Percentiles rank a stretch among this genome's conserved stretches.
phyloP scores from a whole-genome alignment of 30 jellyfish, hydroid and myxozoan genomes.

The Aurelia aurita complex sp. Pacific region DNA sequence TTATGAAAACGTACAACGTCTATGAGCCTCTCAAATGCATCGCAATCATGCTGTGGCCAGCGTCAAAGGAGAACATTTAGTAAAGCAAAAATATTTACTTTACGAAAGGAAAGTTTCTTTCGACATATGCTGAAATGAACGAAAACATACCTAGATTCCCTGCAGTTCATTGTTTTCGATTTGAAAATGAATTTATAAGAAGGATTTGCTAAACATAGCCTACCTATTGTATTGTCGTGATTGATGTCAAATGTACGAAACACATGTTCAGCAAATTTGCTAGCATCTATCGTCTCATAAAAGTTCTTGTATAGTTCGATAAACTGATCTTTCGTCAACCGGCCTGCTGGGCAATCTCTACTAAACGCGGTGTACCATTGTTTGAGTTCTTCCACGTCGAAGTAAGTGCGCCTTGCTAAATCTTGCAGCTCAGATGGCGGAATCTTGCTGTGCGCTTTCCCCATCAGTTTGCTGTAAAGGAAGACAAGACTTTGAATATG shows the following conservation, averaged over 20 bases:
- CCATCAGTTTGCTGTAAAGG: conserved; percentile 77
- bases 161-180: no score
- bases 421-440: conserved; percentile 93
- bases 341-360: conserved; percentile 91
- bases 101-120: no score
- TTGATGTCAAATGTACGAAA: conserved; percentile 93
- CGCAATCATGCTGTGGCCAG: no score
- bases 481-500: background rate
- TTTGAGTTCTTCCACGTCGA: conserved; percentile 89
- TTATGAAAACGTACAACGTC: no score
- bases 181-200: no score
- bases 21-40: no score
- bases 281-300: conserved; percentile 84
- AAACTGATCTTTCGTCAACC: conserved; percentile 81
- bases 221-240: conserved; percentile 93
- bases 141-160: no score
- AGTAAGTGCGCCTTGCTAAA: conserved; percentile 76
- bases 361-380: conserved; percentile 90
- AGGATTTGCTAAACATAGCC: conserved; percentile 1
- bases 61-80: no score
- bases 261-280: conserved; percentile 95
- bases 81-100: no score
- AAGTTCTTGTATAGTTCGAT: conserved; percentile 81
- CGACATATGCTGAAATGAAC: no score
- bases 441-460: conserved; percentile 81